Conservation (phyloP, 2,888 invertebrate genomes). For the Cheilosia variabilis region DNA sequence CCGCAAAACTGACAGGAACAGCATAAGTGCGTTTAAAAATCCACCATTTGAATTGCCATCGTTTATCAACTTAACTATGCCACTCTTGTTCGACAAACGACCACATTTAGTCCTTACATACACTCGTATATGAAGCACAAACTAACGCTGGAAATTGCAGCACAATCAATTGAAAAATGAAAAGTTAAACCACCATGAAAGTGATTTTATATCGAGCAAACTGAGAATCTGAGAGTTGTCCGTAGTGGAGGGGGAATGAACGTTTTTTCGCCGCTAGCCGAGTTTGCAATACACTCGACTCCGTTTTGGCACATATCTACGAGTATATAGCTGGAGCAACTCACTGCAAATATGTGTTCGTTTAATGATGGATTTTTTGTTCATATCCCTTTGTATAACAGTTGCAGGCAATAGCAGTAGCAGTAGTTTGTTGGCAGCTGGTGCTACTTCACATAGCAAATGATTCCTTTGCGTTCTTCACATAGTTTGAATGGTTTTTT, state of each 20-base stretch:
- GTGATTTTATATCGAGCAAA: conserved; percentile 60
- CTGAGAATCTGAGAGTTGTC: conserved; percentile 39
- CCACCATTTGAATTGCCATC: conserved; percentile 38
- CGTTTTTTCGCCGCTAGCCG: conserved; percentile 15
- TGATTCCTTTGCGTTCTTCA: not conserved
- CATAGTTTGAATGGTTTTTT: too few relatives aligned
- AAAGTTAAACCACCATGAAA: conserved; percentile 61
- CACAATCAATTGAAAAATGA: conserved; percentile 57
- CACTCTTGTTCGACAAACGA: conserved; percentile 55
- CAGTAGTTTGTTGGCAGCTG: not conserved
- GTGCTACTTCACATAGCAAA: not conserved
- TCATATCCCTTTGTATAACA: not conserved
- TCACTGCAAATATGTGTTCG: conserved; percentile 49
- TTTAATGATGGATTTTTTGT: conserved; percentile 41
- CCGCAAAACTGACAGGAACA: conserved; percentile 31
- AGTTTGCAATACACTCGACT: conserved; percentile 55
- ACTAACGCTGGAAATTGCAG: conserved; percentile 15
- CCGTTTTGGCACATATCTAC: not conserved
- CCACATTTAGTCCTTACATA: conserved; percentile 33
- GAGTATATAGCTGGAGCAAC: conserved; percentile 20
- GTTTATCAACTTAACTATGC: conserved; percentile 40
- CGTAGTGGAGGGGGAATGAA: conserved; percentile 4
- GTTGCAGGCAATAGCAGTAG: not conserved
- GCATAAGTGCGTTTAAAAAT: conserved; percentile 36
- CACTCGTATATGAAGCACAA: conserved; percentile 1